phyloP scores from a whole-genome alignment of 92 coral and sea anemone species.

The Porites rus region DNA sequence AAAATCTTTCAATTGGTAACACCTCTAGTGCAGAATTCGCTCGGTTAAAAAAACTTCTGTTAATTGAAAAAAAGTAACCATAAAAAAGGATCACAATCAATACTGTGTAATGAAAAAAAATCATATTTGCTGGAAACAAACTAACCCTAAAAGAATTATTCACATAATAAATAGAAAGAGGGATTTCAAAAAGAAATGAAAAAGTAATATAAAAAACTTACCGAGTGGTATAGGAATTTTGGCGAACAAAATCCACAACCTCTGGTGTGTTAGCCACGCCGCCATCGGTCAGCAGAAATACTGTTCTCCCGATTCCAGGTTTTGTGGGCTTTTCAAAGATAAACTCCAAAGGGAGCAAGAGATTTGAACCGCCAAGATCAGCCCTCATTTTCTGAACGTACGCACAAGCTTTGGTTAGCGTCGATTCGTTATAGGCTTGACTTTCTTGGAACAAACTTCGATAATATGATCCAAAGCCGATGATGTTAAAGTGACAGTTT shows the following conservation, averaged over 20 bases:
- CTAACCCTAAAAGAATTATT: not conserved
- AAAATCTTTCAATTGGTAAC: not conserved
- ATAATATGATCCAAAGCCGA: conserved; percentile 93
- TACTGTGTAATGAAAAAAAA: too few relatives aligned
- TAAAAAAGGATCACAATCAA: not conserved
- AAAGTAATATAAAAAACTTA: conserved; percentile 44
- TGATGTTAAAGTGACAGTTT: conserved; percentile 80
- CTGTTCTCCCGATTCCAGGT: conserved; percentile 75
- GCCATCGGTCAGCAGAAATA: conserved; percentile 92
- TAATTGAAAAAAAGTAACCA: not conserved
- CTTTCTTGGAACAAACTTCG: conserved; percentile 89
- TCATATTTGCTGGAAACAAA: not conserved
- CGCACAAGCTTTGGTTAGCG: conserved; percentile 72
- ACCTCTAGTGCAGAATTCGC: not conserved
- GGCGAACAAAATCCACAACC: conserved; percentile 86
- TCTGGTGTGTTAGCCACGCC: conserved; percentile 85
- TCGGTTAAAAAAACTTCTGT: not conserved
- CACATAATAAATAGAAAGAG: not conserved
- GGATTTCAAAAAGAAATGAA: not conserved
- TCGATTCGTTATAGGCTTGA: conserved; percentile 77
- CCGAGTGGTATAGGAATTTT: conserved; percentile 86
- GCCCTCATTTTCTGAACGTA: conserved; percentile 93
- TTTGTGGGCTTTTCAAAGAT: conserved; percentile 92
- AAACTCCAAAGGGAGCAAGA: conserved; percentile 83
- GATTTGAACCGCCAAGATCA: conserved; percentile 93